Evolutionary conservation across 2,113 vertebrate species (phyloP), one percentile per base, ranked within the genome.

Genomic region (Indri indri): DNA sequence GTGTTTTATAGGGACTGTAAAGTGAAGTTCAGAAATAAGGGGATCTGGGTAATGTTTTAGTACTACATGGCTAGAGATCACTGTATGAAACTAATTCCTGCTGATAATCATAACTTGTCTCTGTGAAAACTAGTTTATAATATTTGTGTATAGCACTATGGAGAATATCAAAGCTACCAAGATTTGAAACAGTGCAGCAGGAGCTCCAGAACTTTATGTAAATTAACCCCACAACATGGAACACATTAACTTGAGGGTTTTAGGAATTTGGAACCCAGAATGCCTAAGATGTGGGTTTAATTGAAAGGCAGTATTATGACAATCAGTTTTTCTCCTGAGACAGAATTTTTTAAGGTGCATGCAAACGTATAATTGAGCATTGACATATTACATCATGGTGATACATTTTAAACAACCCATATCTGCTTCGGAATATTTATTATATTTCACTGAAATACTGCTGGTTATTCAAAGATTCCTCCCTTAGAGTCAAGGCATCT

Each of bases 261-360:
- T 4, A 95, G 66, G 88, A 96, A 98, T 98, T 95, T 97, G 97
- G 96, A 98, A 79, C 66, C 86, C 84, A 16, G 76, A 97, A 96
- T 95, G 92, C 91, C n/a, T 90, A 97, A 97, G 97, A 97, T 98
- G 96, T 98, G 97, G 96, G 90, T 92, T 98, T 98, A 97, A 97
- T 97, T 97, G 97, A 97, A 98, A 96, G 45, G 76, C 66, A 40
- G 85, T n/a, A 95, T 97, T 97, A 96, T 90, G 90, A 97, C 97
- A 95, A 96, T 96, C 93, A 81, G 86, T 79, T 96, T 92, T 94
- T 66, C 97, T 97, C 96, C 82, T 1, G 93, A 97, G 96, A 95
- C 83, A 42, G 70, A 84, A 90, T 88, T 70, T 92, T 97, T 97
- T 95, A 97, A 97, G 97, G 97, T 97, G 66, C 92, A 96, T 94